Evolutionary conservation across 2,797 vertebrate genomes (phyloP).

Genomic region (Sebastes miniatus): DNA sequence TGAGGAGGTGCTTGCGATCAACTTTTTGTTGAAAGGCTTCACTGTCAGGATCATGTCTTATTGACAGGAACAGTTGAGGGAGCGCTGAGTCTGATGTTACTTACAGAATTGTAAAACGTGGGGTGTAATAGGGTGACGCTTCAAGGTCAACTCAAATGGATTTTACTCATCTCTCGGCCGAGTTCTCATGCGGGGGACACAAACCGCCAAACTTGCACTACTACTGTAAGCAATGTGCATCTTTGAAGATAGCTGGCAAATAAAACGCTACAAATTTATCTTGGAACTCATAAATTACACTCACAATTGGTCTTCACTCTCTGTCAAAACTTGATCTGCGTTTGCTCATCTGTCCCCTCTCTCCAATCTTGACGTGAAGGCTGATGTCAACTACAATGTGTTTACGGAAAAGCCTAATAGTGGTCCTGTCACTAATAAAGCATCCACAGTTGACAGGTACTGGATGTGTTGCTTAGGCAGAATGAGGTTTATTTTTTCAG

Average conservation of each 20-base stretch:
- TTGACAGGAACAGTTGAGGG: conserved; percentile 12
- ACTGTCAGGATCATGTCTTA: conserved; percentile 8
- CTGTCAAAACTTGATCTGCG: conserved; percentile 13
- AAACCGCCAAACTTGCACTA: conserved; percentile 2
- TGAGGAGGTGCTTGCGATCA: background rate
- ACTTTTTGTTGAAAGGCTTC: background rate
- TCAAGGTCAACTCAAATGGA: conserved; percentile 35
- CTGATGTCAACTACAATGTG: background rate
- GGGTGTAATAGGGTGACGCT: conserved; percentile 14
- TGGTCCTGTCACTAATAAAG: background rate
- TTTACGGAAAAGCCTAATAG: background rate
- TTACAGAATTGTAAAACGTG: conserved; percentile 12
- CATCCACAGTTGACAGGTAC: background rate
- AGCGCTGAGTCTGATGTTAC: background rate
- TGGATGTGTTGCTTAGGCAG: background rate
- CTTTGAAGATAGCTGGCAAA: conserved; percentile 42
- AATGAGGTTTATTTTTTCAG: conserved; percentile 4
- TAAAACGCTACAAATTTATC: conserved; percentile 5
- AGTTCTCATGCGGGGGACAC: conserved; percentile 16
- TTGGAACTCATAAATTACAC: background rate
- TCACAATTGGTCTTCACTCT: background rate
- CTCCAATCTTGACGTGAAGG: background rate
- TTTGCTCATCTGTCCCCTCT: background rate
- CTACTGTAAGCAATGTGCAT: conserved; percentile 13
- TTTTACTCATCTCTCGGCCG: conserved; percentile 8